Conservation (phyloP, 2,888 invertebrate genomes). For the Chloromyia formosa region DNA sequence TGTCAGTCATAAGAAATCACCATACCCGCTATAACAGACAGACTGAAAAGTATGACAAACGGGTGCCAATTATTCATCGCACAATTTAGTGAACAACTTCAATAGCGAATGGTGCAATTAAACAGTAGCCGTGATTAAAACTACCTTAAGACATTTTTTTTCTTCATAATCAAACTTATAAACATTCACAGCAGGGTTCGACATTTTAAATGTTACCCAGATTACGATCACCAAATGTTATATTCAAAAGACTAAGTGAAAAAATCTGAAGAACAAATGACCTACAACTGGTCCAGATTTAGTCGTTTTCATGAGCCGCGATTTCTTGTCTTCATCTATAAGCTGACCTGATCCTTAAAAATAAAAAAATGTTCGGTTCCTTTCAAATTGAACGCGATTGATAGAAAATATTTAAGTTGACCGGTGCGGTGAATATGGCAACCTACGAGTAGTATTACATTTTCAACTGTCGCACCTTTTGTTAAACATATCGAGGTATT, state of each 20-base stretch:
- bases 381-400: neutral
- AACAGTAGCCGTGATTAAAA: conserved; percentile 34
- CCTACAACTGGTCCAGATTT: conserved; percentile 35
- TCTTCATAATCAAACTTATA: neutral
- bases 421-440: neutral
- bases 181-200: conserved; percentile 33
- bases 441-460: conserved; percentile 10
- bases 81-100: neutral
- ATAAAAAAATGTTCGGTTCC: neutral
- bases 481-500: conserved; percentile 11
- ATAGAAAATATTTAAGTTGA: neutral
- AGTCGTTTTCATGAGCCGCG: neutral
- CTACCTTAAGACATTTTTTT: conserved; percentile 26
- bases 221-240: neutral
- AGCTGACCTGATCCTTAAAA: neutral
- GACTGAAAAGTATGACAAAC: conserved; percentile 3
- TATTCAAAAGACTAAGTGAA: neutral
- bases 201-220: neutral
- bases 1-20: too few relatives aligned
- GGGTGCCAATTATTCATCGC: conserved; percentile 26
- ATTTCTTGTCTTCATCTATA: neutral
- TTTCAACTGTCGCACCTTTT: conserved; percentile 29
- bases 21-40: too few relatives aligned
- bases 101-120: neutral
- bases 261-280: conserved; percentile 27